phyloP scores from a whole-genome alignment of 1,140 invertebrate genomes.

The Drosophila parabipectinata region DNA sequence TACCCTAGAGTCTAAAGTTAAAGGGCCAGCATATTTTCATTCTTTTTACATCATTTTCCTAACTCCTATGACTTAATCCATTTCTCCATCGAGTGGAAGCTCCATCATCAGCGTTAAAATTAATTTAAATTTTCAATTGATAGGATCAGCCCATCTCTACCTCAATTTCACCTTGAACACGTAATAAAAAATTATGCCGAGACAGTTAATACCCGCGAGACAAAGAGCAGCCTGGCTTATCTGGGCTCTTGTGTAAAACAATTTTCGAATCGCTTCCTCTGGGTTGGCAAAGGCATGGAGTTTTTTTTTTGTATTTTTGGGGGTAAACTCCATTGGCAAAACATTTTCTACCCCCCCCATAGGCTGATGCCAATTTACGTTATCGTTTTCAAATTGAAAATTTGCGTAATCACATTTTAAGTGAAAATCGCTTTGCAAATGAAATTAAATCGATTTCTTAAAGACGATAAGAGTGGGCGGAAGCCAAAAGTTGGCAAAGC shows the following conservation, averaged over 20 bases:
- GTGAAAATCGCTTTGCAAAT: conserved; percentile 78
- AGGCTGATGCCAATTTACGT: conserved; percentile 66
- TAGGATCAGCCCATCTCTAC: conserved; percentile 3
- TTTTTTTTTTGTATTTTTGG: not conserved
- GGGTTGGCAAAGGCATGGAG: not conserved
- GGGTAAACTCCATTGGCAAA: not conserved
- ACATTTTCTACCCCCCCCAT: conserved; percentile 5
- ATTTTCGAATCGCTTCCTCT: conserved; percentile 55
- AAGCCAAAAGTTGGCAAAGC: conserved; percentile 38
- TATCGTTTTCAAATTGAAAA: conserved; percentile 81
- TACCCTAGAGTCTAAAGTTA: too few relatives aligned
- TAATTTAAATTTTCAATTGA: conserved; percentile 24
- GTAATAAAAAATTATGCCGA: conserved; percentile 50
- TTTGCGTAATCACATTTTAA: conserved; percentile 81
- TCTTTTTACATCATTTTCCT: not conserved
- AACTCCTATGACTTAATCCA: conserved; percentile 28
- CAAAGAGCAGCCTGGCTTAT: conserved; percentile 42
- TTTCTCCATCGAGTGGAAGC: not conserved
- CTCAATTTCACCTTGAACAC: conserved; percentile 22
- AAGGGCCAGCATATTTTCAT: too few relatives aligned
- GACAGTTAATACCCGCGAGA: conserved; percentile 60
- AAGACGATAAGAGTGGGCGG: conserved; percentile 27
- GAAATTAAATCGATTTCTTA: conserved; percentile 78
- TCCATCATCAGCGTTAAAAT: conserved; percentile 11
- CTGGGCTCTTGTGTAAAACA: conserved; percentile 28